Percentiles rank a stretch among this genome's conserved stretches.
Evolutionary conservation across 2,113 vertebrate genomes (phyloP).

Genomic region (Callaeas wilsoni): DNA sequence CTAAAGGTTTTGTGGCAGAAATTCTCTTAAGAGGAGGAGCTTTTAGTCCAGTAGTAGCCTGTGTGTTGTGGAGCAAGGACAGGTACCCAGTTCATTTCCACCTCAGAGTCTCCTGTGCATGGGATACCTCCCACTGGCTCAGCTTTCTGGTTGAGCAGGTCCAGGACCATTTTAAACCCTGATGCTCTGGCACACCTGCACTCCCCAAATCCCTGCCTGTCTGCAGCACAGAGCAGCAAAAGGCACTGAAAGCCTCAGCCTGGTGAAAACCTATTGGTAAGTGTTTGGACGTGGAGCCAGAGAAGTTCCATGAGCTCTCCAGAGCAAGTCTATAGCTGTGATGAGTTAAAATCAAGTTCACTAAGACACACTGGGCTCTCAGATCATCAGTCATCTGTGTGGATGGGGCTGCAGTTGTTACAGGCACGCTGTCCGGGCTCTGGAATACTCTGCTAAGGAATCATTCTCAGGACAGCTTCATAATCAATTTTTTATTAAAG

Average conservation of each 20-base stretch:
- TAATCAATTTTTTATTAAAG: not conserved
- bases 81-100: not conserved
- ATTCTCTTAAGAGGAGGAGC: not conserved
- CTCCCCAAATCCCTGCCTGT: not conserved
- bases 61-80: not conserved
- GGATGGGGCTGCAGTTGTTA: not conserved
- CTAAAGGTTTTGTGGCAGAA: not conserved
- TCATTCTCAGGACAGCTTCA: not conserved
- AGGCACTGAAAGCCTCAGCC: not conserved
- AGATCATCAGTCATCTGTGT: not conserved
- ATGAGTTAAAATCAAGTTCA: slow-evolving; percentile 21
- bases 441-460: not conserved
- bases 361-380: not conserved
- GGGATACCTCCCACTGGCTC: not conserved
- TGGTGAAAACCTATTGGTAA: not conserved
- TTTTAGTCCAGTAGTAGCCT: not conserved
- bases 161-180: not conserved
- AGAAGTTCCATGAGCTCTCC: not conserved
- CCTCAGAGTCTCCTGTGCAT: not conserved
- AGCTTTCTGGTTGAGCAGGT: not conserved
- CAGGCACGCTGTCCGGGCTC: not conserved
- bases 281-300: not conserved
- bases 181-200: not conserved
- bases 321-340: not conserved
- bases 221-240: not conserved